Conservation (phyloP, 2,797 vertebrate species). For the Tapera naevia region DNA sequence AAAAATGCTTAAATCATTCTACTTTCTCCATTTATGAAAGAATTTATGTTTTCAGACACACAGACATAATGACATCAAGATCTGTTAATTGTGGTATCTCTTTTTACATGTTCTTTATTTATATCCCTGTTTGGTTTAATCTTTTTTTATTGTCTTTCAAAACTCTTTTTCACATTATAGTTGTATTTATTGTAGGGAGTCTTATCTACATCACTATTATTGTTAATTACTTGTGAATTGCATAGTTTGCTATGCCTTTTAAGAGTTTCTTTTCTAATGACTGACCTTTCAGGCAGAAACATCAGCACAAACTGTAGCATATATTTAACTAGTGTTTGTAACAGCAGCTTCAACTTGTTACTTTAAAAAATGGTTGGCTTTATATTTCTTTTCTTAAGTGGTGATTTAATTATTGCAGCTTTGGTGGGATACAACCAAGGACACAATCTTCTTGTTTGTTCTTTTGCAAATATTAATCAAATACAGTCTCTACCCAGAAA, state of each 20-base stretch:
- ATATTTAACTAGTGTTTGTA: not conserved
- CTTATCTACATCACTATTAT: slow-evolving; percentile 53
- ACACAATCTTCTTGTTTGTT: not conserved
- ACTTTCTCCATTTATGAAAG: slow-evolving; percentile 64
- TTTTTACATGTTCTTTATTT: slow-evolving; percentile 64
- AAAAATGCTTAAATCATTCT: slow-evolving; percentile 74
- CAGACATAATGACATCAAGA: slow-evolving; percentile 65
- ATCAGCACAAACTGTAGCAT: not conserved
- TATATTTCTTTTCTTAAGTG: not conserved
- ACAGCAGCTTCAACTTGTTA: not conserved
- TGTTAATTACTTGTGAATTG: slow-evolving; percentile 63
- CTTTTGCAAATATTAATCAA: not conserved
- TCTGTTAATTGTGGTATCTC: slow-evolving; percentile 68
- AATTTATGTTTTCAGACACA: slow-evolving; percentile 64
- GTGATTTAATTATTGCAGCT: not conserved
- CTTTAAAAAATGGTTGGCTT: not conserved
- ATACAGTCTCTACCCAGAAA: not conserved
- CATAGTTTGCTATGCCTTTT: slow-evolving; percentile 46
- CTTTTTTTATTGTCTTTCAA: slow-evolving; percentile 63
- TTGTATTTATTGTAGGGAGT: slow-evolving; percentile 46
- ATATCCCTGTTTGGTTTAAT: slow-evolving; percentile 58
- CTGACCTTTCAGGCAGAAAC: slow-evolving; percentile 21
- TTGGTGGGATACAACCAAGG: not conserved
- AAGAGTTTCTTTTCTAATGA: slow-evolving; percentile 32
- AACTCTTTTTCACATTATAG: not conserved